These are phyloP conservation scores for Lycorma delicatula DNA, from an alignment of 1,140 invertebrate species.

Conservation along the genomic window DNA sequence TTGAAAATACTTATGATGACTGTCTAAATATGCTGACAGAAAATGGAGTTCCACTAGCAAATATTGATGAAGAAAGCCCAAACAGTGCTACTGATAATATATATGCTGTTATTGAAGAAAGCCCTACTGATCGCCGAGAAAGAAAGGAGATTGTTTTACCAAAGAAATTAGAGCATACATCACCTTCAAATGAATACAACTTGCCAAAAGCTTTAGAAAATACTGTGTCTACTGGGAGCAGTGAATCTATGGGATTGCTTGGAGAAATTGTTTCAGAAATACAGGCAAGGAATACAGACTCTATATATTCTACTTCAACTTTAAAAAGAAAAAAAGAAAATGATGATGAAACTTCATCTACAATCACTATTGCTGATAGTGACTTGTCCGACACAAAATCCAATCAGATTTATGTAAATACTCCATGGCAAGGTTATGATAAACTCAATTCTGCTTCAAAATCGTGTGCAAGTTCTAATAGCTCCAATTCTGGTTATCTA, in stretches of 20 bases:
- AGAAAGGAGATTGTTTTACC: constrained; percentile 18
- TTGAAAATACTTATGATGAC: constrained; percentile 53
- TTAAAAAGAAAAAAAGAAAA: constrained; percentile 50
- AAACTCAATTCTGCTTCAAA: constrained; percentile 19
- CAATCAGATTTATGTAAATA: constrained; percentile 43
- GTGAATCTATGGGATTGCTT: constrained; percentile 57
- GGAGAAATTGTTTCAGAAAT: constrained; percentile 81
- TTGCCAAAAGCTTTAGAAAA: constrained; percentile 11
- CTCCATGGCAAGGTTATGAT: constrained; percentile 26
- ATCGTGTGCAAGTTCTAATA: constrained; percentile 47
- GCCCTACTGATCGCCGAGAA: constrained; percentile 34
- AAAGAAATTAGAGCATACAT: constrained; percentile 40
- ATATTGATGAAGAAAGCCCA: constrained; percentile 52
- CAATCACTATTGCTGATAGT: too few species aligned
- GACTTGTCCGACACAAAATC: constrained; percentile 30
- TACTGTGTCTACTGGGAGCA: constrained; percentile 37
- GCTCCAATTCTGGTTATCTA: constrained; percentile 57
- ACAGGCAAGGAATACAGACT: constrained; percentile 72
- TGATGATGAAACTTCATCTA: constrained; percentile 32
- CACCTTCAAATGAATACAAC: constrained; percentile 33
- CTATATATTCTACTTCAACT: constrained; percentile 71
- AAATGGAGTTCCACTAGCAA: constrained; percentile 43
- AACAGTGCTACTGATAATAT: constrained; percentile 58
- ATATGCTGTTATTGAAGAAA: constrained; percentile 77
- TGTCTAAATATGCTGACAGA: constrained; percentile 55